Evolutionary conservation across 1,140 invertebrate genomes (phyloP).

Genomic region (Drosophila ercepeae): DNA sequence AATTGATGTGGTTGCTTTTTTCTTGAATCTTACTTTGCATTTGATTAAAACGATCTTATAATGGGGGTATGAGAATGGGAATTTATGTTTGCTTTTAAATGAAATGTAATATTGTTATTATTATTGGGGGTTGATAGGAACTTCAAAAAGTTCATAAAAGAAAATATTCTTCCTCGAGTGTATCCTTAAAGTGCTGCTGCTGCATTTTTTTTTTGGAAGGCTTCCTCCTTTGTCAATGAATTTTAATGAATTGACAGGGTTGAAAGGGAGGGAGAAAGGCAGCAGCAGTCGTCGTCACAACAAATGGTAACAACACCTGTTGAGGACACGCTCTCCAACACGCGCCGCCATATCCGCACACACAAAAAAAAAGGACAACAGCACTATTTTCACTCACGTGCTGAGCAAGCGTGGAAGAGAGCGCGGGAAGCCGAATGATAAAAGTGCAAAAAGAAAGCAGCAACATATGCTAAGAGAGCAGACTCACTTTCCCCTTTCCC

Average conservation of each 20-base stretch:
- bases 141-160: neutral
- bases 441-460: conserved; percentile 18
- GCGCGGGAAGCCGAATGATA: conserved; percentile 5
- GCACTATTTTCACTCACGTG: conserved; percentile 47
- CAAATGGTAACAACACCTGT: conserved; percentile 71
- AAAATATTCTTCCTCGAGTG: neutral
- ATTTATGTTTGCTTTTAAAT: conserved; percentile 13
- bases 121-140: neutral
- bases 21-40: conserved; percentile 33
- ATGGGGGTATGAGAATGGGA: too few species aligned
- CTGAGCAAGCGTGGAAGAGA: conserved; percentile 24
- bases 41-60: conserved; percentile 35
- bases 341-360: conserved; percentile 45
- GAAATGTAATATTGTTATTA: conserved; percentile 22
- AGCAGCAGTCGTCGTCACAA: conserved; percentile 60
- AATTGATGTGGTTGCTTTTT: conserved; percentile 64
- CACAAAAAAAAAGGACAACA: conserved; percentile 68
- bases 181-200: neutral
- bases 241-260: conserved; percentile 30
- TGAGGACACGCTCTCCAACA: conserved; percentile 55
- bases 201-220: neutral
- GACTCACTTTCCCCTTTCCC: conserved; percentile 3
- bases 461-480: conserved; percentile 38
- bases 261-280: conserved; percentile 3
- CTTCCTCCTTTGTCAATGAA: conserved; percentile 48